Evolutionary conservation across 35 echinoderm and acorn worm species (phyloP), one percentile per base, ranked within the genome.

Genomic region (Diadema setosum): DNA sequence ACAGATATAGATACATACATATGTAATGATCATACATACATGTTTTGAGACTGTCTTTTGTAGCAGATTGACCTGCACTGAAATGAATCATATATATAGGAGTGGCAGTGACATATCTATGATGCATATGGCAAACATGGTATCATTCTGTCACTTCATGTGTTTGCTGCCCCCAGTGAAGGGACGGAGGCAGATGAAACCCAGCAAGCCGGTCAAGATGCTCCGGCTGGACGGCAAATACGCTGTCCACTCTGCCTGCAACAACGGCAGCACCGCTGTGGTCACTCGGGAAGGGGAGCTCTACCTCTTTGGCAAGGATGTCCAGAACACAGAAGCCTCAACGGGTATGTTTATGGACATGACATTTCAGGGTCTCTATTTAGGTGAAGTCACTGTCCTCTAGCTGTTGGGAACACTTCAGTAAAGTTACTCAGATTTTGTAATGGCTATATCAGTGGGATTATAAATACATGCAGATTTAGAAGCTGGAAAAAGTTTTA

Each of bases 251-350:
- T 69, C 80, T 57, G 89, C 96, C 1, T 95, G 93, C 70, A 95
- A 99, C 45, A 99, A 94, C 57, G 96, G 96, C 14, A 99, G 92
- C 18, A 98, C 93, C 16, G 96, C 96, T 18, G 90, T 99, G 37
- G 93, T 99, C 6, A 99, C 92, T 0, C 86, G 83, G 48, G 86
- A 95, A 46, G 96, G 93, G 7, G 93, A 99, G 74, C 82, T 99
- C 20, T 99, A 94, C 36, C 31, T 99, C 7, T 99, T 99, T 87
- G 96, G 96, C 39, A 98, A 99, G 56, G 89, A 94, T 7, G 89
- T 67, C 39, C 91, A 89, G 48, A 90, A 97, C 39, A 76, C 85
- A 44, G 95, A 97, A 46, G 61, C 76, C 15, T 85, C 75, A 44
- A 93, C 91, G 50, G 91, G 91, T 93, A 24, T 50, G 60, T 74